phyloP scores from a whole-genome alignment of 2,888 invertebrate species.

The Lasioglossum lativentre region DNA sequence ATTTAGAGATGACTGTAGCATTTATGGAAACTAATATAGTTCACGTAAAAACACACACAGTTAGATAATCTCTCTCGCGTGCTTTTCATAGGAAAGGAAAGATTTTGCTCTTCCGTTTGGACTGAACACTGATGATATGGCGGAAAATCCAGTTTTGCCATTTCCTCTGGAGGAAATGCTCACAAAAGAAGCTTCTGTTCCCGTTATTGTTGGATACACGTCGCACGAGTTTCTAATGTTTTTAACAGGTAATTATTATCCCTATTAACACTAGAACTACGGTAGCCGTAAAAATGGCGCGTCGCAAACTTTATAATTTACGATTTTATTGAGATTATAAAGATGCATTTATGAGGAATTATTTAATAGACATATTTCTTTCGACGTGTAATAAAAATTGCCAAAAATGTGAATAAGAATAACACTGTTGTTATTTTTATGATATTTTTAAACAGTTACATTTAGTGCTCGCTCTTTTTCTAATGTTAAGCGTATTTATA shows the following conservation, averaged over 20 bases:
- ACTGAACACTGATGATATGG: conserved; percentile 42
- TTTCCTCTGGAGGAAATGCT: conserved; percentile 79
- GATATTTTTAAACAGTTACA: background rate
- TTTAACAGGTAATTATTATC: conserved; percentile 39
- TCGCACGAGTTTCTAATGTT: conserved; percentile 69
- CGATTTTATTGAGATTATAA: background rate
- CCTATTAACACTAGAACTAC: background rate
- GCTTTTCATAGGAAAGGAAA: background rate
- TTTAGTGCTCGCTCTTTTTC: background rate
- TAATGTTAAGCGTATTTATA: background rate
- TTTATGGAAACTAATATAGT: background rate
- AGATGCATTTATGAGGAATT: background rate
- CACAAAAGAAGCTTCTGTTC: conserved; percentile 82
- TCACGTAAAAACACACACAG: background rate
- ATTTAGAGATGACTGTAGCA: background rate
- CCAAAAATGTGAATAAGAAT: background rate
- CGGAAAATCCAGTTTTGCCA: conserved; percentile 71
- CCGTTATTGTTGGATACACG: conserved; percentile 85
- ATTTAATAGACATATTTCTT: background rate
- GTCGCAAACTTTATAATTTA: background rate
- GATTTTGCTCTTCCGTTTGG: conserved; percentile 9
- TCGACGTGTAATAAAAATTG: too few relatives aligned
- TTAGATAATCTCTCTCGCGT: background rate
- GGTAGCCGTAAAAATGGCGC: too few relatives aligned
- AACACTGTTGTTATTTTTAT: background rate